A percentile compares a stretch with the other conserved stretches of the same genome.
Evolutionary conservation across 2,888 invertebrate genomes (phyloP).

Genomic region (Aphidius colemani): DNA sequence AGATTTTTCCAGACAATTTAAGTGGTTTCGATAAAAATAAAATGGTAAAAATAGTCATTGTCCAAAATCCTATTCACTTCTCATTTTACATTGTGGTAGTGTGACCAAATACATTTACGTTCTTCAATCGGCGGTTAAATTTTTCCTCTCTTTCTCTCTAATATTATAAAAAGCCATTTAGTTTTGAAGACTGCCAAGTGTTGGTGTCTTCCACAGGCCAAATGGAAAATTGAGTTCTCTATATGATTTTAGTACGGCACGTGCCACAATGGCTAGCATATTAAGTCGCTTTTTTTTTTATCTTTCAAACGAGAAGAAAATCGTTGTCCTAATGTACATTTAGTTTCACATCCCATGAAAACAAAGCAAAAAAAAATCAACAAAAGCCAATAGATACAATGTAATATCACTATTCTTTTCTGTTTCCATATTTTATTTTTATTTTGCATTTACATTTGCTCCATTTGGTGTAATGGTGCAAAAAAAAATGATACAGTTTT

Average conservation of each 20-base stretch:
- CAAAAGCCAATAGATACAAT: conserved; percentile 37
- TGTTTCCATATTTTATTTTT: background rate
- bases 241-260: conserved; percentile 51
- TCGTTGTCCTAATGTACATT: conserved; percentile 40
- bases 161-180: conserved; percentile 32
- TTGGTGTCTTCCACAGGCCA: conserved; percentile 27
- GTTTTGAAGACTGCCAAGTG: conserved; percentile 14
- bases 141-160: conserved; percentile 21
- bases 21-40: background rate
- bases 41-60: conserved; percentile 2
- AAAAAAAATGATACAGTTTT: background rate
- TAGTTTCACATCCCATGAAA: conserved; percentile 48
- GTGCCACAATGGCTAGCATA: conserved; percentile 41
- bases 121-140: conserved; percentile 42
- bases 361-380: too few relatives aligned
- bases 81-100: background rate
- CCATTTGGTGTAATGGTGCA: background rate
- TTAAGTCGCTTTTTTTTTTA: conserved; percentile 32
- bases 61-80: conserved; percentile 11
- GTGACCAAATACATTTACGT: conserved; percentile 35
- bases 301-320: too few relatives aligned
- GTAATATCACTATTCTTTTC: conserved; percentile 1
- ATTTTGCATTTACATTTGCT: too few relatives aligned
- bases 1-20: too few relatives aligned
- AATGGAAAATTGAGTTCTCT: conserved; percentile 54